Base-by-base conservation (phyloP, 1,140 invertebrate species). In the Lepidotrigona ventralis region DNA sequence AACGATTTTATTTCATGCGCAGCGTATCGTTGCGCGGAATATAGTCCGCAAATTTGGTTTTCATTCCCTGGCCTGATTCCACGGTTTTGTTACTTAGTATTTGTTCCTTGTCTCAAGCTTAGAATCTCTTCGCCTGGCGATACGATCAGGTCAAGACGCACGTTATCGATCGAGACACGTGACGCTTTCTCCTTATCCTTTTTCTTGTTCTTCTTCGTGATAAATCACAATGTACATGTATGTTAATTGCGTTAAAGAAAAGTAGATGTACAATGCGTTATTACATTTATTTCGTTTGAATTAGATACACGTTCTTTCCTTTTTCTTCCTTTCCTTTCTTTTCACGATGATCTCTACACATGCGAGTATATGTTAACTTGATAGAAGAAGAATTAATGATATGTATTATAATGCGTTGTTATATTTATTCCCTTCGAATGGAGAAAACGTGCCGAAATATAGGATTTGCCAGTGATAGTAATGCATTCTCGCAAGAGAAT, bases 1-100 rank as follows among this genome's bases (percentile, higher is more conserved):
- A 86, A 77, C 33, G 58, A 86, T 81, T 87, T 79, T 74, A 87
- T 68, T 72, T 60, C 63, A 29, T 0, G 51, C 46, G 69, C 33
- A 51, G 17, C 15, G 69, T 29, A 29, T 39, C 69, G 4, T 74
- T 46, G 46, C 78, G 78, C n/a, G 29, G 75, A 76, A 0, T 81
- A 39, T 29, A n/a, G 56, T 76, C 53, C 19, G 53, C 54, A 2
- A 53, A 56, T 15, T 19, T 0, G 39, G 21, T 58, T n/a, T n/a
- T n/a, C n/a, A n/a, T n/a, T 75, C 15, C 15, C 33, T 74, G 19
- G 60, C 63, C 33, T 14, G 33, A 9, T 74, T 66, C 8, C 33
- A 23, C 3, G 39, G 39, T 39, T 33, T 33, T n/a, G 0, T 82
- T 60, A 26, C 56, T 68, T 68, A 9, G 14, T 75, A 8, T 14